Percentiles rank a stretch among this genome's conserved stretches.
These are phyloP conservation scores for Sceliomorpha sp. DNA, from an alignment of 2,888 invertebrate species.

Conservation along the genomic window DNA sequence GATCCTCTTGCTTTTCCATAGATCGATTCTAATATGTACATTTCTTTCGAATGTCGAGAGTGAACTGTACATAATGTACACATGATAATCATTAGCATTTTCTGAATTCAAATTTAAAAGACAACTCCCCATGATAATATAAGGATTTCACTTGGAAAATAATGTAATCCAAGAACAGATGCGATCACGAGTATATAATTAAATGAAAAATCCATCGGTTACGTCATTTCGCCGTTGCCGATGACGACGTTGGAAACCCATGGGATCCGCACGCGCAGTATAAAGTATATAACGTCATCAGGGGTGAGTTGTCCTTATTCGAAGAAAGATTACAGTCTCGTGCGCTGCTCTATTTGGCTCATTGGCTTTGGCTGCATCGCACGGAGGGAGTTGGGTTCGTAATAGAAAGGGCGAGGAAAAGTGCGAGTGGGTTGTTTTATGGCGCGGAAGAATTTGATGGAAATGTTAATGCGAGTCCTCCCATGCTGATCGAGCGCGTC, in stretches of 20 bases:
- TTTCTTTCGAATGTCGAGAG: no score
- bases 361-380: conserved; percentile 43
- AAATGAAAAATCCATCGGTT: conserved; percentile 70
- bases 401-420: conserved; percentile 42
- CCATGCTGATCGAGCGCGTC: conserved; percentile 47
- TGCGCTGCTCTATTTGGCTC: conserved; percentile 52
- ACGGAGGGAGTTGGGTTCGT: conserved; percentile 28
- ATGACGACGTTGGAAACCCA: conserved; percentile 24
- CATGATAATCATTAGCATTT: no score
- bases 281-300: conserved; percentile 48
- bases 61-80: no score
- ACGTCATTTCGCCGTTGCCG: conserved; percentile 57
- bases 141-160: no score
- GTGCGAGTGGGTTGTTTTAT: conserved; percentile 63
- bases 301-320: conserved; percentile 49
- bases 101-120: no score
- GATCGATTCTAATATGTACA: no score
- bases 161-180: conserved; percentile 59
- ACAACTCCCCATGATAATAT: no score
- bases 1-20: no score
- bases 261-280: conserved; percentile 32
- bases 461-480: conserved; percentile 65
- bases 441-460: conserved; percentile 68
- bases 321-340: conserved; percentile 49
- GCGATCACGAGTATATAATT: conserved; percentile 64